A percentile compares a stretch with the other conserved stretches of the same genome.
These are phyloP conservation scores for Mesochorus sp. DNA, from an alignment of 2,888 invertebrate species.

Conservation along the genomic window DNA sequence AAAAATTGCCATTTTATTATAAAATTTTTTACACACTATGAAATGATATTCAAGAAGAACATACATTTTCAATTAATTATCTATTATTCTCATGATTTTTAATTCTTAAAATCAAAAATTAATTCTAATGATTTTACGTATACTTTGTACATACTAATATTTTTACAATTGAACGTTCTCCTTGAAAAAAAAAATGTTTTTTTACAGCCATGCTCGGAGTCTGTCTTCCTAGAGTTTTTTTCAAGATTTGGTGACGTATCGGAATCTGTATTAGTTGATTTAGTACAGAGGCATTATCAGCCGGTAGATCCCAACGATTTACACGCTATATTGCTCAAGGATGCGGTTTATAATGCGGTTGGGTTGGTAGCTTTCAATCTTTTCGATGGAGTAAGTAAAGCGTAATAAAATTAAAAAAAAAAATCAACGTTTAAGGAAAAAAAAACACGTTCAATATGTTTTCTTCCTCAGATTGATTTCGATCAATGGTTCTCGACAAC, in stretches of 20 bases:
- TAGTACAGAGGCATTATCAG: constrained; percentile 87
- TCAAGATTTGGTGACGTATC: constrained; percentile 89
- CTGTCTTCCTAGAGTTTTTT: constrained; percentile 92
- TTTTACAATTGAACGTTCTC: too few relatives aligned
- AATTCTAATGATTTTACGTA: too few relatives aligned
- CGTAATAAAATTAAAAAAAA: neutral
- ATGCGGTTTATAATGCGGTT: constrained; percentile 96
- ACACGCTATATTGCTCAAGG: constrained; percentile 91
- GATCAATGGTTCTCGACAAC: constrained; percentile 95
- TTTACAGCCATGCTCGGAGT: constrained; percentile 92
- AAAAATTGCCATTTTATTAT: too few relatives aligned
- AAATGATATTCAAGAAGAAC: too few relatives aligned
- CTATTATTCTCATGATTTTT: too few relatives aligned
- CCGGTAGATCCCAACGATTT: constrained; percentile 88
- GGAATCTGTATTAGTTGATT: constrained; percentile 88
- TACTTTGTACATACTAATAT: too few relatives aligned
- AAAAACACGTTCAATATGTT: too few relatives aligned
- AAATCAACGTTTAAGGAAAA: constrained; percentile 7
- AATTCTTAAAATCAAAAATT: too few relatives aligned
- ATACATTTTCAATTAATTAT: too few relatives aligned
- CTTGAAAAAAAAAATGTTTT: too few relatives aligned
- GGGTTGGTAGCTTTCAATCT: constrained; percentile 94
- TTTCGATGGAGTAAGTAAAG: constrained; percentile 87
- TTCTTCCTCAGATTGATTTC: constrained; percentile 90
- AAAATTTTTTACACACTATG: too few relatives aligned